Base-by-base conservation (phyloP, 2,888 invertebrate species). In the Lasioglossum pauxillum region DNA sequence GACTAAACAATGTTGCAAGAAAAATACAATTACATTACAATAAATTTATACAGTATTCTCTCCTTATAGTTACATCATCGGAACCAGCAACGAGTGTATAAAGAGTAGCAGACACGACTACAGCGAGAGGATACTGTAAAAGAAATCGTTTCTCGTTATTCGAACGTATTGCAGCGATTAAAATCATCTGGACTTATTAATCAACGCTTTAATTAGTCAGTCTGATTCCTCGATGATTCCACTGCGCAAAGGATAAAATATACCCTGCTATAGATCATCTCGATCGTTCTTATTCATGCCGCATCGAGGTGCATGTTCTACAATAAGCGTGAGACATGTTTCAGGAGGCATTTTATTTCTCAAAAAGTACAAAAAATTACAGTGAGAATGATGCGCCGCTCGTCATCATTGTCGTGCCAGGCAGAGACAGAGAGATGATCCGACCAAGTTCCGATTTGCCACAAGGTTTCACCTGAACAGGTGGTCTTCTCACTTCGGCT, bases 361-460 rank as follows among this genome's bases (percentile, higher is more conserved):
- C 83, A 81, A 92, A 93, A 92, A 91, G 85, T 92, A 91, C 91
- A 93, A 93, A 93, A 71, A 89, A 75, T 90, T 92, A 92, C 90
- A 92, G 78, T 57, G 79, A 69, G 84, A 64, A 82, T 79, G 84
- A 82, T 85, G 80, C 89, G 82, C 78, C 72, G 84, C 53, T 83
- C 78, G 72, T 81, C n/a, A 57, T n/a, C 57, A 57, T 57, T n/a
- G n/a, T 57, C n/a, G 74, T 82, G 85, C 75, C 75, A 84, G 35
- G 49, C 71, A 67, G 27, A 64, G 41, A 79, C 82, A 88, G 31
- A 77, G 44, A 88, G 76, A 89, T 80, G 79, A 86, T 88, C 88
- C 88, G 74, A 89, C 83, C 84, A 77, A 87, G 78, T 85, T 82
- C 77, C 80, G 89, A 85, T 78, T 85, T 67, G 83, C 85, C 88